Conservation (phyloP, 2,888 invertebrate genomes). For the Carterocephalus palaemon region DNA sequence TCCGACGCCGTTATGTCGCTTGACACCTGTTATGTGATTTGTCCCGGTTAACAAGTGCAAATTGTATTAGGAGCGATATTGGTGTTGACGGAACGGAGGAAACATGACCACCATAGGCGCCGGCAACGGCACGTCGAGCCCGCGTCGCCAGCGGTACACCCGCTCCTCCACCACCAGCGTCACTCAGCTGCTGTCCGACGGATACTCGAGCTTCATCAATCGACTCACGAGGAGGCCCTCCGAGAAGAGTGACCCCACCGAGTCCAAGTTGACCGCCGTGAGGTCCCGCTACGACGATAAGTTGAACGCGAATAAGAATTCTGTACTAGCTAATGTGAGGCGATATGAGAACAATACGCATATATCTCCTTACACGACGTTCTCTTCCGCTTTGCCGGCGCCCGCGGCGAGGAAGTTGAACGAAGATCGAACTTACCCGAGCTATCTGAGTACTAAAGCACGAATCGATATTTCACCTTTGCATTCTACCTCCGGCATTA, state of each 20-base stretch:
- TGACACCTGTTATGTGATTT: slow-evolving; percentile 55
- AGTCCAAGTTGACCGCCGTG: slow-evolving; percentile 52
- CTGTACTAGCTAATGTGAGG: slow-evolving; percentile 58
- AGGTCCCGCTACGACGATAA: slow-evolving; percentile 69
- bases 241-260: slow-evolving; percentile 77
- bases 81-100: slow-evolving; percentile 27
- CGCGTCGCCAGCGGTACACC: slow-evolving; percentile 84
- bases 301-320: slow-evolving; percentile 55
- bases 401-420: slow-evolving; percentile 54
- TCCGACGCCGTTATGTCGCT: slow-evolving; percentile 51
- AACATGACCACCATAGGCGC: slow-evolving; percentile 62
- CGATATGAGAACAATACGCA: slow-evolving; percentile 69
- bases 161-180: slow-evolving; percentile 89
- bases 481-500: slow-evolving; percentile 58
- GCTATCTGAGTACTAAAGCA: slow-evolving; percentile 63
- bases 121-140: slow-evolving; percentile 65
- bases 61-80: slow-evolving; percentile 35
- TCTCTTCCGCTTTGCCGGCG: slow-evolving; percentile 47
- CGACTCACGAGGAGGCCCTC: slow-evolving; percentile 89
- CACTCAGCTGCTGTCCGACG: slow-evolving; percentile 90
- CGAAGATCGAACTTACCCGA: slow-evolving; percentile 64
- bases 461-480: slow-evolving; percentile 66
- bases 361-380: slow-evolving; percentile 62
- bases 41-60: slow-evolving; percentile 58
- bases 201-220: slow-evolving; percentile 91